Evolutionary conservation across 2,113 vertebrate species (phyloP).

Genomic region (Glaucomys volans): DNA sequence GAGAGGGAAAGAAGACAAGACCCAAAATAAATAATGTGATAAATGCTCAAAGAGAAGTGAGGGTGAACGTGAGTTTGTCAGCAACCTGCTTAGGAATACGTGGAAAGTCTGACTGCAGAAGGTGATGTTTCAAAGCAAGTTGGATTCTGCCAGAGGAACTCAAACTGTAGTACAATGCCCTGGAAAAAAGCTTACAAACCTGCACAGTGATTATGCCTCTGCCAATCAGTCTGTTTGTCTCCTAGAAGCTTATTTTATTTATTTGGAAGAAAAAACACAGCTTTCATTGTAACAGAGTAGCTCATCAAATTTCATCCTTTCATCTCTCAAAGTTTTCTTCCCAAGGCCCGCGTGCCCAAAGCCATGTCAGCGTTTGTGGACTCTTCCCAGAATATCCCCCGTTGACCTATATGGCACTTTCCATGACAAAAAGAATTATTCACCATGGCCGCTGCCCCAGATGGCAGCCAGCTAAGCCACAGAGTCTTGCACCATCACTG

Average conservation of each 20-base stretch:
- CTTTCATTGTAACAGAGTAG: not conserved
- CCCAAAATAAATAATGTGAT: not conserved
- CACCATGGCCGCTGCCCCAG: not conserved
- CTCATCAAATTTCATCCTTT: not conserved
- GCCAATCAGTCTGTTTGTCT: not conserved
- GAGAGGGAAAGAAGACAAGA: not conserved
- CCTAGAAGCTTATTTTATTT: not conserved
- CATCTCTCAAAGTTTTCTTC: not conserved
- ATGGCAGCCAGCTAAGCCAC: not conserved
- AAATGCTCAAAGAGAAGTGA: not conserved
- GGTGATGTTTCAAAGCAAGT: not conserved
- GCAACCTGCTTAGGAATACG: not conserved
- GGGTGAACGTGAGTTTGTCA: not conserved
- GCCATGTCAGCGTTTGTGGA: conserved; percentile 6
- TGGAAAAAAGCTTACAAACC: not conserved
- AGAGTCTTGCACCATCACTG: not conserved
- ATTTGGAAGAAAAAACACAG: not conserved
- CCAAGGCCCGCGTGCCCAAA: not conserved
- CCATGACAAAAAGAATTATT: not conserved
- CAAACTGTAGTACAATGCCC: not conserved
- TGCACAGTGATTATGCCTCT: not conserved
- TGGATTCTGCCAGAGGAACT: not conserved
- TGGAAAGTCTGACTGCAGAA: not conserved
- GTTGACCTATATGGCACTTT: conserved; percentile 17
- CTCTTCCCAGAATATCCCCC: not conserved